These are phyloP conservation scores for Drosophila repletoides DNA, from an alignment of 1,140 invertebrate species.

Conservation along the genomic window DNA sequence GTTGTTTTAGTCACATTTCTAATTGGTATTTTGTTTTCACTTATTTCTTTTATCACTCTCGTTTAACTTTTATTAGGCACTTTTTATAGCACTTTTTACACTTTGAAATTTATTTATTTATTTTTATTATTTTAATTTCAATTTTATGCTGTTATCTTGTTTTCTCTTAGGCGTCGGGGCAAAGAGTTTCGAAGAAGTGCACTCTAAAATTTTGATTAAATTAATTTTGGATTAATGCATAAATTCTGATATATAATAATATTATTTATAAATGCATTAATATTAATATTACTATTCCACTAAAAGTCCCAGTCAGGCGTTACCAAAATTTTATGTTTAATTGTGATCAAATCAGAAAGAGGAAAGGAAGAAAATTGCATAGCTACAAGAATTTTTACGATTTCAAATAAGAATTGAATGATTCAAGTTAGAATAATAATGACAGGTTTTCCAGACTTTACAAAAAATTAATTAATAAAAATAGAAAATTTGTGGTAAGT, in stretches of 20 bases:
- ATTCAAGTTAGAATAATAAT: too few relatives aligned
- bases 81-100: conserved; percentile 35
- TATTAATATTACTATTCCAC: too few relatives aligned
- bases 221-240: too few relatives aligned
- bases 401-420: too few relatives aligned
- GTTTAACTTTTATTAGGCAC: conserved; percentile 20
- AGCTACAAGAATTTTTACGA: too few relatives aligned
- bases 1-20: conserved; percentile 71
- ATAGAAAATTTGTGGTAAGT: too few relatives aligned
- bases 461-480: too few relatives aligned
- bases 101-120: conserved; percentile 15
- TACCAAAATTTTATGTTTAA: too few relatives aligned
- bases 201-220: conserved; percentile 14
- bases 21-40: conserved; percentile 62
- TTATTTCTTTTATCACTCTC: conserved; percentile 50
- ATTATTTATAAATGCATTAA: neutral
- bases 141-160: conserved; percentile 11
- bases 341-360: too few relatives aligned
- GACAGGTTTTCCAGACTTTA: too few relatives aligned
- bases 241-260: neutral
- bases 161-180: conserved; percentile 26
- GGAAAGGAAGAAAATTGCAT: too few relatives aligned
- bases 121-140: conserved; percentile 9
- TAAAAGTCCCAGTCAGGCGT: too few relatives aligned
- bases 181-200: conserved; percentile 21